Base-by-base conservation (phyloP, 1,140 invertebrate species). In the Cecropterus lyciades region DNA sequence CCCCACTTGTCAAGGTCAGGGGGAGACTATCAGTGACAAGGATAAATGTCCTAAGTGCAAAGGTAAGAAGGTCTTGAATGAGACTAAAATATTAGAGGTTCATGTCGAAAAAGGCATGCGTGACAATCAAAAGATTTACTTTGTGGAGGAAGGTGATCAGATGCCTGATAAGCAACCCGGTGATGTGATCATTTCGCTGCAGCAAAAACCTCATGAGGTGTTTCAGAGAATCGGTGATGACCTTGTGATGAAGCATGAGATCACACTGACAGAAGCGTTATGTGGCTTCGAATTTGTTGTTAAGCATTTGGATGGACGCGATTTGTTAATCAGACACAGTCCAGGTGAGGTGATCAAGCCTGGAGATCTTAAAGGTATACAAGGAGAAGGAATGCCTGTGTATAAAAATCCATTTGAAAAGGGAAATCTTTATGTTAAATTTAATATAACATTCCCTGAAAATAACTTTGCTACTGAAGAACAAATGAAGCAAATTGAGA, bases 71-170 rank as follows among this genome's bases (percentile, higher is more conserved):
- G 95, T 97, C 24, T 85, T 94, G 46, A 95, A 94, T 85, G 95
- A 95, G 93, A 96, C 92, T 68, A 97, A 98, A 91, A 96, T 97
- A 55, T 87, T 98, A 4, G 97, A 98, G 85, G 96, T 99, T 17
- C 95, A 97, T 84, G 95, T 99, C 69, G 97, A 99, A 75, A 98
- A 98, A 91, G 98, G 97, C 70, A 98, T 98, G 96, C 94, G 94
- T 62, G 96, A 99, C 80, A 96, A 95, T 57, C 95, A 98, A 75
- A 98, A 97, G 85, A 96, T 99, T 64, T 94, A 94, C 43, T 98
- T 99, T 82, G 91, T 94, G 42, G 97, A 97, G 15, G 97, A 98
- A 91, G 98, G 98, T 16, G 97, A 99, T 93, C 97, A 98, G 79
- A 94, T 96, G 82, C 97, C 97, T 49, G 96, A 96, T 68, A 92